phyloP scores from a whole-genome alignment of 2,113 vertebrate species.

The Embiotoca jacksoni region DNA sequence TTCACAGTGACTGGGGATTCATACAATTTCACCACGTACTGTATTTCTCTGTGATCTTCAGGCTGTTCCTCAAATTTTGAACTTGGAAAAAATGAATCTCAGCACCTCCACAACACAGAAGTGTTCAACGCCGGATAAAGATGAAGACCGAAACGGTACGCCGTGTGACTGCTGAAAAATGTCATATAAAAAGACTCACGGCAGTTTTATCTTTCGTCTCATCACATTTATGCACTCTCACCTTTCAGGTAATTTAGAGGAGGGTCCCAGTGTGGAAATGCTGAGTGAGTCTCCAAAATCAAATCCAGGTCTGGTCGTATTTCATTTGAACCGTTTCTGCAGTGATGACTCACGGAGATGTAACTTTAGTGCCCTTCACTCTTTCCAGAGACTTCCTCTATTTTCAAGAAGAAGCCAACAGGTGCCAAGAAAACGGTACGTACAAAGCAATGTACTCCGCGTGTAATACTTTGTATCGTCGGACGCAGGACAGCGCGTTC shows the following conservation, averaged over 20 bases:
- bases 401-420: constrained; percentile 84
- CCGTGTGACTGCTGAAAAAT: not conserved
- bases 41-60: constrained; percentile 17
- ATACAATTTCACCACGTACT: not conserved
- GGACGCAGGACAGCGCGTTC: not conserved
- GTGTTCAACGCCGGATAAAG: constrained; percentile 9
- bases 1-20: not conserved
- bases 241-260: constrained; percentile 83
- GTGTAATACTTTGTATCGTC: not conserved
- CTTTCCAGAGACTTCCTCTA: constrained; percentile 72
- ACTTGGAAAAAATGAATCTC: constrained; percentile 67
- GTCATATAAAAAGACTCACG: not conserved
- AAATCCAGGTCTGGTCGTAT: constrained; percentile 82
- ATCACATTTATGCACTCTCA: not conserved
- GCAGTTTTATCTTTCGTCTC: not conserved
- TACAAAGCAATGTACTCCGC: not conserved
- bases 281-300: constrained; percentile 89
- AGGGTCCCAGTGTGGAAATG: constrained; percentile 90
- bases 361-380: not conserved
- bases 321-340: not conserved
- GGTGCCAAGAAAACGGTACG: constrained; percentile 77
- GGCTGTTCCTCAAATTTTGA: constrained; percentile 58
- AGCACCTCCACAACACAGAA: constrained; percentile 45
- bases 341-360: not conserved
- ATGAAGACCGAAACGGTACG: constrained; percentile 69